phyloP scores from a whole-genome alignment of 2,113 vertebrate species.

The Gavia stellata region DNA sequence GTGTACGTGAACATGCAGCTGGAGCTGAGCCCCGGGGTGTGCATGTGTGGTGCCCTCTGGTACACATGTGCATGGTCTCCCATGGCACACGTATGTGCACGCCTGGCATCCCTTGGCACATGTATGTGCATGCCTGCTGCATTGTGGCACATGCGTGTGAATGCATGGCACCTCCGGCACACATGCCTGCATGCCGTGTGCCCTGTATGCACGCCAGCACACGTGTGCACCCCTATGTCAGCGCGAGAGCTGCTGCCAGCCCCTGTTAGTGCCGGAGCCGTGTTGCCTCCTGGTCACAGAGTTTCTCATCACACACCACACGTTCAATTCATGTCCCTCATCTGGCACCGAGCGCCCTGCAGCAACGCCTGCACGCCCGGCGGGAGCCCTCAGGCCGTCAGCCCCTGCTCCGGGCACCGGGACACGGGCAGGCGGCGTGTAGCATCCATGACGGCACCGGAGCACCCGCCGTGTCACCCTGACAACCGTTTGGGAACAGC shows the following conservation, averaged over 20 bases:
- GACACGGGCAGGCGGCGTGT: fast-evolving
- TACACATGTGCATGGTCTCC: not conserved
- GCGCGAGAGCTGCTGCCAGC: not conserved
- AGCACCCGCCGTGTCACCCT: fast-evolving
- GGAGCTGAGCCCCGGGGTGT: not conserved
- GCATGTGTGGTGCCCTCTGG: not conserved
- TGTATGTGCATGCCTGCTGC: fast-evolving
- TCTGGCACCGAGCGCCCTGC: fast-evolving
- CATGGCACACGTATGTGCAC: fast-evolving
- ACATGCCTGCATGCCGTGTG: fast-evolving
- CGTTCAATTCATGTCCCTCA: fast-evolving
- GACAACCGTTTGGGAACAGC: not conserved
- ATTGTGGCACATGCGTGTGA: not conserved
- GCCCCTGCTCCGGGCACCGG: not conserved
- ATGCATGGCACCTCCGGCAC: not conserved
- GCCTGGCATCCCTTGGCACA: not conserved
- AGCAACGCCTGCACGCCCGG: fast-evolving
- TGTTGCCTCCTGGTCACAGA: not conserved
- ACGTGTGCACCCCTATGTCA: fast-evolving
- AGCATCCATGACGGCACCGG: fast-evolving
- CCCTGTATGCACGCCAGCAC: not conserved
- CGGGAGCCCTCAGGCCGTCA: fast-evolving
- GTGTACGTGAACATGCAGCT: fast-evolving
- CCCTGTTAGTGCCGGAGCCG: fast-evolving
- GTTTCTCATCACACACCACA: not conserved